Percentiles rank a stretch among this genome's conserved stretches.
These are phyloP conservation scores for Euplexia lucipara DNA, from an alignment of 2,888 invertebrate species.

Conservation along the genomic window DNA sequence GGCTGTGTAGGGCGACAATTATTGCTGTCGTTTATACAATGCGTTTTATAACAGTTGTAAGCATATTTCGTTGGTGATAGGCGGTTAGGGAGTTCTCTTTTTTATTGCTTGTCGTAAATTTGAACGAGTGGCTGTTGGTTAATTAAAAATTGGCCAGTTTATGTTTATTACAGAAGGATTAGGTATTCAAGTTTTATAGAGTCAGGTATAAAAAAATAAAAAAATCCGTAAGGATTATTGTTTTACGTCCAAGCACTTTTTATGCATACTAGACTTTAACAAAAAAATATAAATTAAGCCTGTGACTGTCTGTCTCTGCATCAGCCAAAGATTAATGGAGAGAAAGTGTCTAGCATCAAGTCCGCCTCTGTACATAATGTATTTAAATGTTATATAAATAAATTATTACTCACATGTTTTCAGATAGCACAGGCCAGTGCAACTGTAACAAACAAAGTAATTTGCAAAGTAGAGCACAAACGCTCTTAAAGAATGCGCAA, in stretches of 20 bases:
- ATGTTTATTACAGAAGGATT: conserved; percentile 39
- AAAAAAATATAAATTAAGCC: too few relatives aligned
- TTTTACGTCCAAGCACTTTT: background rate
- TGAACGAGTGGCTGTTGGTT: conserved; percentile 46
- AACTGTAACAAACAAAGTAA: background rate
- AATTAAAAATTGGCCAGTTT: conserved; percentile 53
- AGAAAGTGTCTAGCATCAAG: too few relatives aligned
- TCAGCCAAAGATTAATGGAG: too few relatives aligned
- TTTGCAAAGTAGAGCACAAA: background rate
- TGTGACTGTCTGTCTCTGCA: too few relatives aligned
- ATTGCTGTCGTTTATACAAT: conserved; percentile 68
- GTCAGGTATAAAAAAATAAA: conserved; percentile 1
- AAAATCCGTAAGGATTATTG: background rate
- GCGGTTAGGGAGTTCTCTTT: conserved; percentile 47
- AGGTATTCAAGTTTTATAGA: conserved; percentile 25
- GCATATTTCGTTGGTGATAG: conserved; percentile 58
- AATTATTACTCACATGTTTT: background rate
- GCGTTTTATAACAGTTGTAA: conserved; percentile 63
- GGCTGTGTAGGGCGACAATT: conserved; percentile 78
- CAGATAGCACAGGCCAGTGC: background rate
- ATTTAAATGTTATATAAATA: too few relatives aligned
- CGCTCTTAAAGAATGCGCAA: background rate
- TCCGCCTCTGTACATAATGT: too few relatives aligned
- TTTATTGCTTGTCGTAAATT: conserved; percentile 55
- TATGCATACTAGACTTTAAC: too few relatives aligned